phyloP scores from a whole-genome alignment of 2,888 invertebrate genomes.

The Coelopa pilipes region DNA sequence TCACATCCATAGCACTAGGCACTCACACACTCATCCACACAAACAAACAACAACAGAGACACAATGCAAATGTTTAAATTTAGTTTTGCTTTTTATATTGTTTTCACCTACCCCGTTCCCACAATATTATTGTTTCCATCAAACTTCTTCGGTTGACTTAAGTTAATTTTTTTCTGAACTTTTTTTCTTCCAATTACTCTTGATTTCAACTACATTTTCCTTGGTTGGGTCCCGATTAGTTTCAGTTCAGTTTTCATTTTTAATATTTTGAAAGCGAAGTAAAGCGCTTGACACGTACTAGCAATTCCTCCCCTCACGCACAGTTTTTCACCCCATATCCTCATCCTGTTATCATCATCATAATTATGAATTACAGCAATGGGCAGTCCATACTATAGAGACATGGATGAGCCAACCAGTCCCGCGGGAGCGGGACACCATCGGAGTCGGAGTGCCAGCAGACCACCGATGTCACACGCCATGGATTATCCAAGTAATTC shows the following conservation, averaged over 20 bases:
- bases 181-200: conserved; percentile 37
- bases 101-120: conserved; percentile 12
- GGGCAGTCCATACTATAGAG: conserved; percentile 77
- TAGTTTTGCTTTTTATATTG: conserved; percentile 42
- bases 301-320: conserved; percentile 56
- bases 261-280: conserved; percentile 52
- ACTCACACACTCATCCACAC: neutral
- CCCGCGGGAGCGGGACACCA: conserved; percentile 86
- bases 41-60: neutral
- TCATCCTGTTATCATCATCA: conserved; percentile 69
- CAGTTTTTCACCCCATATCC: conserved; percentile 56
- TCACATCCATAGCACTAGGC: no score
- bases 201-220: conserved; percentile 1
- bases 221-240: conserved; percentile 33
- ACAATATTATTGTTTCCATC: conserved; percentile 39
- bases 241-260: conserved; percentile 40
- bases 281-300: conserved; percentile 57
- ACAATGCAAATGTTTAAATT: conserved; percentile 25
- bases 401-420: conserved; percentile 86
- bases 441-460: conserved; percentile 84
- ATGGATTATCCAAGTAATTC: conserved; percentile 71
- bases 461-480: conserved; percentile 73
- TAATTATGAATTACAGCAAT: conserved; percentile 68
- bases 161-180: neutral
- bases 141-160: conserved; percentile 24